phyloP scores from a whole-genome alignment of 2,797 vertebrate species.

The Characodon lateralis region DNA sequence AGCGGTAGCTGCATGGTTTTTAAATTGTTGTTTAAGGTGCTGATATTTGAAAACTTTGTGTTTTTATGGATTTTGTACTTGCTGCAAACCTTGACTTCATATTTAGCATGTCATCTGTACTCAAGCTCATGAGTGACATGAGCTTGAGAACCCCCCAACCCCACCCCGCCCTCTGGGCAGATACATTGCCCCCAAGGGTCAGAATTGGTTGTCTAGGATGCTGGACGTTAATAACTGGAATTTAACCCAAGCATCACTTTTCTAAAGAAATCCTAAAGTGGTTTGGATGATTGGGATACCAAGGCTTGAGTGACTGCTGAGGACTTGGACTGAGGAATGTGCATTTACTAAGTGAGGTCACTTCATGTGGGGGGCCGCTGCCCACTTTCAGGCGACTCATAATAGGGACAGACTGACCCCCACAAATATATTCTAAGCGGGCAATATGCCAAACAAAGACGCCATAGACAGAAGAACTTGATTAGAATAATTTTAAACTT shows the following conservation, averaged over 20 bases:
- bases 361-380: conserved; percentile 58
- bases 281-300: conserved; percentile 74
- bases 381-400: conserved; percentile 55
- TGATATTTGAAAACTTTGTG: neutral
- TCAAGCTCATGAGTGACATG: conserved; percentile 66
- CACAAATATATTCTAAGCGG: conserved; percentile 53
- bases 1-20: neutral
- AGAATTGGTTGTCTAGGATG: conserved; percentile 71
- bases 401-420: conserved; percentile 42
- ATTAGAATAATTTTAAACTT: conserved; percentile 20
- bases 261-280: conserved; percentile 66
- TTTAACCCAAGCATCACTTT: conserved; percentile 69
- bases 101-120: conserved; percentile 25
- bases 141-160: conserved; percentile 39
- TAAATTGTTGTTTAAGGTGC: neutral
- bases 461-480: conserved; percentile 22
- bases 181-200: conserved; percentile 68
- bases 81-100: neutral
- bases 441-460: conserved; percentile 29
- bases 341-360: conserved; percentile 73
- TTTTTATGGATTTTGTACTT: neutral
- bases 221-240: conserved; percentile 71
- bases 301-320: conserved; percentile 59
- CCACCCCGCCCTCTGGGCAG: conserved; percentile 50
- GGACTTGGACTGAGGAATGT: conserved; percentile 72